These are phyloP conservation scores for Marasmarcha lunaedactyla DNA, from an alignment of 2,888 invertebrate species.

Conservation along the genomic window DNA sequence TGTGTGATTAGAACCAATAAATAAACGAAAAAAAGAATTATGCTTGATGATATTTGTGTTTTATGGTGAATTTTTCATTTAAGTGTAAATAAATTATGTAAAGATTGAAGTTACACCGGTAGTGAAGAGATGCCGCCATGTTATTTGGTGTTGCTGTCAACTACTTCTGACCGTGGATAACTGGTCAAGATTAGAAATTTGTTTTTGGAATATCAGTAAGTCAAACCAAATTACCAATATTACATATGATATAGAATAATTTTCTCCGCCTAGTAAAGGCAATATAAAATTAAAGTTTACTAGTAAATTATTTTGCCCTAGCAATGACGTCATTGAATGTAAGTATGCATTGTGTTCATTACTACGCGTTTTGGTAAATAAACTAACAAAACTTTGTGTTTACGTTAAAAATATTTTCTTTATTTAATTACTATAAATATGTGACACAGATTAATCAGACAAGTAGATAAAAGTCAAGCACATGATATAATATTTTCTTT, in stretches of 20 bases:
- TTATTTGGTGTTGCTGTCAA: constrained; percentile 68
- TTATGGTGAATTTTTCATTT: constrained; percentile 16
- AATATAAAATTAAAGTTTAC: too few species aligned
- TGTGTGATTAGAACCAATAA: constrained; percentile 44
- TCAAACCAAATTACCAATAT: too few species aligned
- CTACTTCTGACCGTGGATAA: constrained; percentile 40
- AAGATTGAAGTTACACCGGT: constrained; percentile 41
- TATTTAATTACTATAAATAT: too few species aligned
- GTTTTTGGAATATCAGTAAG: too few species aligned
- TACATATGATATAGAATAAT: too few species aligned
- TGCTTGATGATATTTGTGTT: background rate
- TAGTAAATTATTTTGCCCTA: too few species aligned
- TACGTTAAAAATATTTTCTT: too few species aligned
- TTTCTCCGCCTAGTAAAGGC: too few species aligned
- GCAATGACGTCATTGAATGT: constrained; percentile 58
- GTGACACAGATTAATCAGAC: too few species aligned
- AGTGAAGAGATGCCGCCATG: constrained; percentile 67
- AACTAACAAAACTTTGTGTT: too few species aligned
- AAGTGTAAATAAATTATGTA: constrained; percentile 24
- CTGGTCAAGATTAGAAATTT: constrained; percentile 33
- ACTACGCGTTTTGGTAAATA: constrained; percentile 4
- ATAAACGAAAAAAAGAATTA: too few species aligned
- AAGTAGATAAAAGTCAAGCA: background rate
- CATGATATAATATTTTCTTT: constrained; percentile 10
- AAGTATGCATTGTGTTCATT: constrained; percentile 17